phyloP scores from a whole-genome alignment of 2,113 vertebrate genomes.

The Bostrychus sinensis region DNA sequence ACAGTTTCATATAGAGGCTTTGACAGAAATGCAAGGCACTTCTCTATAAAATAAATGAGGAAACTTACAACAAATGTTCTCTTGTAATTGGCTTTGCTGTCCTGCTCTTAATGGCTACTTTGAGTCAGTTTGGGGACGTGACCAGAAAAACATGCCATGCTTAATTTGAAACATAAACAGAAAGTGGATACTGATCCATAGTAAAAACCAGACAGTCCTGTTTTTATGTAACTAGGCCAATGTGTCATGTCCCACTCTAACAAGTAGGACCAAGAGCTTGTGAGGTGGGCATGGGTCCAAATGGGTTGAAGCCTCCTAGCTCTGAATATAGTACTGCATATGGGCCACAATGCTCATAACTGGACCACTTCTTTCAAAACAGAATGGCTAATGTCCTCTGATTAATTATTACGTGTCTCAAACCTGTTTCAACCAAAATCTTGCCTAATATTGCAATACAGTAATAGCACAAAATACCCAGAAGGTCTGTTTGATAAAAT shows the following conservation, averaged over 20 bases:
- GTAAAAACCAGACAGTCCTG: conserved; percentile 11
- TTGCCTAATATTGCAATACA: conserved; percentile 24
- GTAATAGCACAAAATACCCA: conserved; percentile 38
- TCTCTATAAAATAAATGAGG: conserved; percentile 1
- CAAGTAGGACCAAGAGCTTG: background rate
- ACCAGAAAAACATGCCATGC: no score
- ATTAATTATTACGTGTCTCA: background rate
- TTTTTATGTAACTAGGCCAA: conserved; percentile 34
- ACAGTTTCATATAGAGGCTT: conserved; percentile 9
- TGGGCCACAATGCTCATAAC: background rate
- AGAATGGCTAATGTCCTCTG: background rate
- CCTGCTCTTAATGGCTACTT: background rate
- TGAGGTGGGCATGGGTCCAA: background rate
- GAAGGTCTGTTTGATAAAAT: conserved; percentile 45
- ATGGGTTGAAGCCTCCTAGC: background rate
- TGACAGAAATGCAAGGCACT: conserved; percentile 9
- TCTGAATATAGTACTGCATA: background rate
- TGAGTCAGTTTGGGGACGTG: background rate
- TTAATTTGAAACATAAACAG: conserved; percentile 16
- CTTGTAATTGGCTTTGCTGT: background rate
- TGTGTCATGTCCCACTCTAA: background rate
- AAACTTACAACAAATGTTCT: background rate
- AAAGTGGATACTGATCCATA: background rate
- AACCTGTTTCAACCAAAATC: background rate
- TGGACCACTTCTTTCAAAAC: background rate